Base-by-base conservation (phyloP, 2,888 invertebrate species). In the Xestia rhomboidea region DNA sequence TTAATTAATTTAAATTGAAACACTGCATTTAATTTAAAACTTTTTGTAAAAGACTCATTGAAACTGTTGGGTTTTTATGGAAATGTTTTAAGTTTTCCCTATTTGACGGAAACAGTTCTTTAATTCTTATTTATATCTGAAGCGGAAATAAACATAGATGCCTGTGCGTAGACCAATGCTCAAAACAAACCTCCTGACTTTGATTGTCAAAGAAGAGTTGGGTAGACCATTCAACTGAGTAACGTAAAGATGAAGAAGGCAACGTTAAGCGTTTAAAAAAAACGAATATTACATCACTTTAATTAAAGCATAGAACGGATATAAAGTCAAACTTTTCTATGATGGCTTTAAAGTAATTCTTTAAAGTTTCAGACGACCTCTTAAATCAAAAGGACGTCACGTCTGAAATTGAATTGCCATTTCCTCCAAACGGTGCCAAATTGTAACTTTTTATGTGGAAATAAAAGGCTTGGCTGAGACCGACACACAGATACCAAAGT, bases 361-460 rank as follows among this genome's bases (percentile, higher is more conserved):
- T 60, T 66, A 82, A 69, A 80, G 60, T 82, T 54, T 70, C 30
- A 18, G 63, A 64, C 49, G 34, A 78, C 11, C 13, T 68, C 30
- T 68, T 68, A 83, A 77, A 78, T 78, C 72, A 83, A 60, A 70
- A 78, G n/a, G 46, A 83, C 57, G 83, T 83, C 60, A 78, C 68
- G 78, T 72, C 51, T 81, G n/a, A 62, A 62, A 79, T 73, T 81
- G 46, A 81, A 72, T 60, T 64, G 79, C 51, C 34, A 72, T 83
- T 83, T 78, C 60, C 64, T 54, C 38, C 68, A 78, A 77, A 71
- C 68, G 27, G 57, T 71, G 57, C 63, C 67, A 81, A 60, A 67
- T 67, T 60, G 60, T 66, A 71, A 71, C 44, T 71, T 82, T 81
- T 78, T 77, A 68, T 68, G 51, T 54, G 27, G 15, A 83, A 68